phyloP scores from a whole-genome alignment of 53 echinoderm and acorn worm species.

The Patiria pectinifera region DNA sequence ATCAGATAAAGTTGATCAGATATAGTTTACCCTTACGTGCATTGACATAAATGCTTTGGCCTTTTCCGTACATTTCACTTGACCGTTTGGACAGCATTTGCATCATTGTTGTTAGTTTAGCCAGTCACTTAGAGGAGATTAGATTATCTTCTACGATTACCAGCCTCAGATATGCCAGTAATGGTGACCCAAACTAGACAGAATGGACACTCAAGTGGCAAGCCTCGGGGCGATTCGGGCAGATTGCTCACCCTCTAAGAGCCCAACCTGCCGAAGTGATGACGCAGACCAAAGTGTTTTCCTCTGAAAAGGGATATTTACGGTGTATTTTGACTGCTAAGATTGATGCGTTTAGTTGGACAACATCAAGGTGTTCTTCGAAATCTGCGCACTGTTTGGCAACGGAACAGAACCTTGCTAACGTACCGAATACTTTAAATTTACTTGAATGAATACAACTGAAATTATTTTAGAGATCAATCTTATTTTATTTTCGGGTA shows the following conservation, averaged over 20 bases:
- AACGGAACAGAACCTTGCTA: neutral
- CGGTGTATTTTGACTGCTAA: neutral
- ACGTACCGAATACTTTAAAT: too few relatives aligned
- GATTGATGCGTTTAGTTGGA: neutral
- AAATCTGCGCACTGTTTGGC: neutral
- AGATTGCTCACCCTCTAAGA: neutral
- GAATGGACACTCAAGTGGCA: neutral
- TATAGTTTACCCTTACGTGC: too few relatives aligned
- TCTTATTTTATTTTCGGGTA: too few relatives aligned
- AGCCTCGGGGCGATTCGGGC: neutral
- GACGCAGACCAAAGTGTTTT: neutral
- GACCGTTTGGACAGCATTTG: neutral
- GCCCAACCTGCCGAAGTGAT: neutral
- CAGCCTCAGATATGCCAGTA: neutral
- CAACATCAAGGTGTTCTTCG: neutral
- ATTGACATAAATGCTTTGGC: too few relatives aligned
- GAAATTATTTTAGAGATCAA: too few relatives aligned
- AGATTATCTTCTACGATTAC: slow-evolving; percentile 9
- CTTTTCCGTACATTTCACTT: too few relatives aligned
- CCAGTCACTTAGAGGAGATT: slow-evolving; percentile 5
- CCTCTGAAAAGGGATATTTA: neutral
- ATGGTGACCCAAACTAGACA: neutral
- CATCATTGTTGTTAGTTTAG: neutral
- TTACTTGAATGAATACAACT: too few relatives aligned
- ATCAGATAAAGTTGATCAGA: neutral